Evolutionary conservation across 2,888 invertebrate genomes (phyloP).

Genomic region (Heteropelma amictum): DNA sequence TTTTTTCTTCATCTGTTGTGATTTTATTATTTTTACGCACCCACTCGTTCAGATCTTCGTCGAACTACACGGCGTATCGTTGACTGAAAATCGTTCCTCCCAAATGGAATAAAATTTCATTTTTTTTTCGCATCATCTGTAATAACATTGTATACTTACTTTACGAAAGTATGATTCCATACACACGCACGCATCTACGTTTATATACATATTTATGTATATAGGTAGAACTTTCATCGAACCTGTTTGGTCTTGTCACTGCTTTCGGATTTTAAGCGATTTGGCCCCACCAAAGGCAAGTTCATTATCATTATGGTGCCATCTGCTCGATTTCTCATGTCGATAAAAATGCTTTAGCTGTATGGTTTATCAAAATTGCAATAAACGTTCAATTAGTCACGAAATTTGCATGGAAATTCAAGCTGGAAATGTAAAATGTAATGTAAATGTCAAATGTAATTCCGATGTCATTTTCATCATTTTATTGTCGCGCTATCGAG

Average conservation of each 20-base stretch:
- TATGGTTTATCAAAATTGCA: background rate
- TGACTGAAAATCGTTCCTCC: too few species aligned
- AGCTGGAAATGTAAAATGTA: too few species aligned
- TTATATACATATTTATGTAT: background rate
- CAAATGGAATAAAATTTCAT: too few species aligned
- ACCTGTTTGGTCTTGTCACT: slow-evolving; percentile 52
- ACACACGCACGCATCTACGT: too few species aligned
- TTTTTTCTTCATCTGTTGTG: background rate
- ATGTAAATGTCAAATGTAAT: too few species aligned
- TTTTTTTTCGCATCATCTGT: slow-evolving; percentile 8
- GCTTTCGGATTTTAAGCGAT: slow-evolving; percentile 46
- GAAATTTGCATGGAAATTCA: too few species aligned
- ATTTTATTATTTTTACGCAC: background rate
- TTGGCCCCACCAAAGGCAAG: background rate
- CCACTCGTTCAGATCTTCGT: background rate
- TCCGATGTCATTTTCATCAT: too few species aligned
- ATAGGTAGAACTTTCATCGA: slow-evolving; percentile 63
- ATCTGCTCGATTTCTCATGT: slow-evolving; percentile 25
- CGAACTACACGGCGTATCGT: too few species aligned
- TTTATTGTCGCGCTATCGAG: too few species aligned
- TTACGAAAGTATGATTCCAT: background rate
- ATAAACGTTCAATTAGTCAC: background rate
- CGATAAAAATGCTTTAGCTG: background rate
- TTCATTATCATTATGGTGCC: slow-evolving; percentile 29
- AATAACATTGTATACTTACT: background rate